A percentile compares a stretch with the other conserved stretches of the same genome.
Evolutionary conservation across 1,140 invertebrate genomes (phyloP).

Genomic region (Temnothorax curvispinosus): DNA sequence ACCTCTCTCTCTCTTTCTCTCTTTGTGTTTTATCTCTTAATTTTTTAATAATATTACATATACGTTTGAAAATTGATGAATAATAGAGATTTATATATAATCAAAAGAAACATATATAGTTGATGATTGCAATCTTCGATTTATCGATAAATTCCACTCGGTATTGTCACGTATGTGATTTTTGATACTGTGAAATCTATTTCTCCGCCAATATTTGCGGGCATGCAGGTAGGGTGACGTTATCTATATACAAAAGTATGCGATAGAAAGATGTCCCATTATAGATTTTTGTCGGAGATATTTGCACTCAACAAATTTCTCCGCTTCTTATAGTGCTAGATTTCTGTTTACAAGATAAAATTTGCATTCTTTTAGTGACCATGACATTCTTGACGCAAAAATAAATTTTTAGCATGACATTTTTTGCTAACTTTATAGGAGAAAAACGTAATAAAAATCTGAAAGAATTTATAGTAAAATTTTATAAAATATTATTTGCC

Average conservation of each 20-base stretch:
- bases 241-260: constrained; percentile 36
- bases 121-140: constrained; percentile 31
- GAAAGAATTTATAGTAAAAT: background rate
- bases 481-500: background rate
- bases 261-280: background rate
- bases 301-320: background rate
- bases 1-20: background rate
- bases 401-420: background rate
- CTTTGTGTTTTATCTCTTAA: background rate
- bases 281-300: constrained; percentile 16
- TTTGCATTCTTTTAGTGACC: background rate
- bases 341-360: constrained; percentile 4
- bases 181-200: constrained; percentile 37
- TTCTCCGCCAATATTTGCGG: constrained; percentile 12
- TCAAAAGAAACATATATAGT: background rate
- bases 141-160: constrained; percentile 28
- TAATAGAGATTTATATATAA: background rate
- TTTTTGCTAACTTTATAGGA: background rate
- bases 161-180: constrained; percentile 38
- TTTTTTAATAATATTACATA: background rate
- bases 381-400: background rate
- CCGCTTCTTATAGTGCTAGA: background rate
- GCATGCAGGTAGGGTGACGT: background rate
- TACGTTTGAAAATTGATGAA: background rate
- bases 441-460: background rate